Conservation (phyloP, 2,113 vertebrate species). For the Varanus komodoensis region DNA sequence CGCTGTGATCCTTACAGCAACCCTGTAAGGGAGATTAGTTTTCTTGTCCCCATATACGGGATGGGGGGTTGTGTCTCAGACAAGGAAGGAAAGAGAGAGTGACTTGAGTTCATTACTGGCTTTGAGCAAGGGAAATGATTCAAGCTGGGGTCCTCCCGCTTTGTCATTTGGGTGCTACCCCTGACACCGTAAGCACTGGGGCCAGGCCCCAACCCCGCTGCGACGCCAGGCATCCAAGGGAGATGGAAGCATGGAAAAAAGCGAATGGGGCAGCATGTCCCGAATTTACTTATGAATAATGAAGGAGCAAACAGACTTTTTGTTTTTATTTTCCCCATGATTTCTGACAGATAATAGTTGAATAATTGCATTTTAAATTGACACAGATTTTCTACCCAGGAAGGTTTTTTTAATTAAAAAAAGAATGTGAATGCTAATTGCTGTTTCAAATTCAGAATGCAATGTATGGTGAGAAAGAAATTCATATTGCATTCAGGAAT, state of each 20-base stretch:
- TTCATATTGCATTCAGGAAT: conserved; percentile 64
- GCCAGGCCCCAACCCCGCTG: no score
- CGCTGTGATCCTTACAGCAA: neutral
- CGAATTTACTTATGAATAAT: conserved; percentile 30
- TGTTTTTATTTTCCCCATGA: conserved; percentile 15
- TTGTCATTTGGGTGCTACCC: neutral
- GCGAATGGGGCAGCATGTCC: neutral
- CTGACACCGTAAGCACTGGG: no score
- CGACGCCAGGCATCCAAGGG: neutral
- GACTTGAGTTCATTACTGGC: neutral
- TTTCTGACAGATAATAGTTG: conserved; percentile 32
- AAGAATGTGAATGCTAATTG: conserved; percentile 67
- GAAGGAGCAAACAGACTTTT: conserved; percentile 25
- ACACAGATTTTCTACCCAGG: conserved; percentile 54
- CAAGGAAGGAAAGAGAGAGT: no score
- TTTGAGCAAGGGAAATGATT: neutral
- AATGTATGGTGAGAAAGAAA: conserved; percentile 60
- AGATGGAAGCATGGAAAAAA: conserved; percentile 18
- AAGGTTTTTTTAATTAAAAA: conserved; percentile 8
- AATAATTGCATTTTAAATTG: conserved; percentile 56
- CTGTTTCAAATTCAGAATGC: conserved; percentile 69
- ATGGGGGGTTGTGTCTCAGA: neutral
- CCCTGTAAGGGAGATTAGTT: neutral
- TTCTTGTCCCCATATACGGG: neutral
- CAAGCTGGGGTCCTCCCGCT: neutral